These are phyloP conservation scores for Cochlearius cochlearius DNA, from an alignment of 2,113 vertebrate genomes.

Conservation along the genomic window DNA sequence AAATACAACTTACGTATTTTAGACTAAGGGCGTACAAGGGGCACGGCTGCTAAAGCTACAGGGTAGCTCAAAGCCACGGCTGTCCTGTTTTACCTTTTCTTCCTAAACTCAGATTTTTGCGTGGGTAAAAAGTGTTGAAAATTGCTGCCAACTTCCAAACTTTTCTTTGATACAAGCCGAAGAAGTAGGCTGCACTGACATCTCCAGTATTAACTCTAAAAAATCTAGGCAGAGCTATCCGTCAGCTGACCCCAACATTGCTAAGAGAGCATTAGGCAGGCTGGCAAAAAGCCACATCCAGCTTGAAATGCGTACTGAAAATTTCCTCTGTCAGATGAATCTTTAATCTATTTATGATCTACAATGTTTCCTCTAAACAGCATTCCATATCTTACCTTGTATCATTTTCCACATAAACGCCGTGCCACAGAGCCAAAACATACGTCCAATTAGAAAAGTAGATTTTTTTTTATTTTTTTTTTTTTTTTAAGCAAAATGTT, in stretches of 20 bases:
- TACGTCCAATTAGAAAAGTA: background rate
- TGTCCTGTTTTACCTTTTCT: background rate
- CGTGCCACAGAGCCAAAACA: background rate
- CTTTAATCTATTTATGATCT: slow-evolving; percentile 64
- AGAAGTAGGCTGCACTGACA: background rate
- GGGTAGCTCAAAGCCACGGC: background rate
- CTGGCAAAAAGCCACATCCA: slow-evolving; percentile 23
- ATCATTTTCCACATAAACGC: slow-evolving; percentile 30
- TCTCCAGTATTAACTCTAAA: background rate
- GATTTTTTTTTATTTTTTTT: background rate
- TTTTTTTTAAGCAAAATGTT: background rate
- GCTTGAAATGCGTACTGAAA: background rate
- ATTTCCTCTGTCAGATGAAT: slow-evolving; percentile 48
- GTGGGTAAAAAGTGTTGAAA: rapidly evolving
- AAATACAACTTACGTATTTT: background rate
- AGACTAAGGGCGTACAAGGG: background rate
- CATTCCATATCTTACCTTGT: slow-evolving; percentile 28
- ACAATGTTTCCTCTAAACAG: slow-evolving; percentile 39
- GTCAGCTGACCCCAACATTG: background rate
- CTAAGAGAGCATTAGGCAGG: background rate
- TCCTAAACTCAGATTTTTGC: background rate
- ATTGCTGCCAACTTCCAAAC: background rate
- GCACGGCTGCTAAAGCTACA: background rate
- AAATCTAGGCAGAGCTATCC: background rate
- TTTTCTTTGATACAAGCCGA: background rate